phyloP scores from a whole-genome alignment of 1,140 invertebrate species.

The Anthonomus grandis region DNA sequence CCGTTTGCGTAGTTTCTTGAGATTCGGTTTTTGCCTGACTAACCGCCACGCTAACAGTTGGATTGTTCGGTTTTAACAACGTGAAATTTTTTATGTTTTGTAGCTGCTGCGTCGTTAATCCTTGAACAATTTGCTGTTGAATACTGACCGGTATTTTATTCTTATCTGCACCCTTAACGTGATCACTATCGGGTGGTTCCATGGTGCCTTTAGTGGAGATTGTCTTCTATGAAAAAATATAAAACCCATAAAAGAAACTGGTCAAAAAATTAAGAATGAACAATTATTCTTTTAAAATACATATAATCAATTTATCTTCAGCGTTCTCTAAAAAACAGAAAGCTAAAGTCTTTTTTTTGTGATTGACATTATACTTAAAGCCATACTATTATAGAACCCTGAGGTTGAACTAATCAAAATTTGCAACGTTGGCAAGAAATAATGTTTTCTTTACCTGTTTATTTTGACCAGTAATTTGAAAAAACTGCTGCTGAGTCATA shows the following conservation, averaged over 20 bases:
- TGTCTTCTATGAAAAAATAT: conserved; percentile 22
- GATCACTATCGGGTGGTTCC: conserved; percentile 12
- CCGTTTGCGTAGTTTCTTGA: conserved; percentile 19
- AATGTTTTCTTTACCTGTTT: conserved; percentile 22
- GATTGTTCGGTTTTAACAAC: conserved; percentile 32
- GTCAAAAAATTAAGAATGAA: too few relatives aligned
- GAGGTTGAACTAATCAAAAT: too few relatives aligned
- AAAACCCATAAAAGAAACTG: too few relatives aligned
- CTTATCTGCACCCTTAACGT: conserved; percentile 30
- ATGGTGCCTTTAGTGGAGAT: conserved; percentile 4
- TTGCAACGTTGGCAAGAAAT: too few relatives aligned
- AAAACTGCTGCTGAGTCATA: conserved; percentile 36
- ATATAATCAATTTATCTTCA: too few relatives aligned
- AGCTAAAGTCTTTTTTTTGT: too few relatives aligned
- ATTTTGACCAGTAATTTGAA: conserved; percentile 38
- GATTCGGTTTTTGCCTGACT: conserved; percentile 1
- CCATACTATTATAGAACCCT: too few relatives aligned
- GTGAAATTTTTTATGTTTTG: conserved; percentile 45
- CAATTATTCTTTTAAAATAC: too few relatives aligned
- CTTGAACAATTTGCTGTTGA: conserved; percentile 42
- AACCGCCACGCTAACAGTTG: background rate
- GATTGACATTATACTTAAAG: too few relatives aligned
- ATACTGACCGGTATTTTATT: conserved; percentile 29
- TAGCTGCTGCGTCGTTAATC: conserved; percentile 40
- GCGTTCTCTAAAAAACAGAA: too few relatives aligned